phyloP scores from a whole-genome alignment of 1,140 invertebrate genomes.

The Sesamia nonagrioides region DNA sequence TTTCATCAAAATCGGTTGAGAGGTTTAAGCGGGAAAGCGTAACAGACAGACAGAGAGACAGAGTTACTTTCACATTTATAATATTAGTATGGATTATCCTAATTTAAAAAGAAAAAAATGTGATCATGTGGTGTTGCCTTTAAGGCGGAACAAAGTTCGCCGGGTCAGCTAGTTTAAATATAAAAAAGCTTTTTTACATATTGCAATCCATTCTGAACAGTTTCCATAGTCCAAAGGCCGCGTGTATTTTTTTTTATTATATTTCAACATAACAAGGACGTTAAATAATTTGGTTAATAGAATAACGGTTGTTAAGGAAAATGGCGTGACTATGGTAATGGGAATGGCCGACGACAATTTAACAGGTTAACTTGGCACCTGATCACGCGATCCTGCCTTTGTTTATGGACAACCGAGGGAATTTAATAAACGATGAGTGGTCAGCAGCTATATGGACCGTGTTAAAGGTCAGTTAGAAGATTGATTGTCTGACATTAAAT shows the following conservation, averaged over 20 bases:
- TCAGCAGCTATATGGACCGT: no score
- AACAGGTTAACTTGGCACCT: background rate
- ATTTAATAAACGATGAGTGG: background rate
- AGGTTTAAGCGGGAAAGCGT: no score
- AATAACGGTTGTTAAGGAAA: background rate
- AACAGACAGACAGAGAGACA: no score
- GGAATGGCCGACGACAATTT: background rate
- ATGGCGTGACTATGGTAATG: slow-evolving; percentile 18
- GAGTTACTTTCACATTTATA: no score
- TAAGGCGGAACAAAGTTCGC: no score
- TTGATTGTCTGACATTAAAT: no score
- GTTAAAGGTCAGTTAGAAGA: no score
- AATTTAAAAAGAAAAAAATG: no score
- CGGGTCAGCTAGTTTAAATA: no score
- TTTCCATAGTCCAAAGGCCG: background rate
- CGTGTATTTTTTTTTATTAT: background rate
- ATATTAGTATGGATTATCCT: no score
- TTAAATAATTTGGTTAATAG: slow-evolving; percentile 6
- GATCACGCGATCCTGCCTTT: slow-evolving; percentile 9
- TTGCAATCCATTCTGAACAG: background rate
- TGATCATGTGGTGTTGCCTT: no score
- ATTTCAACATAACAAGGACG: background rate
- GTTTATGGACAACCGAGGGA: background rate
- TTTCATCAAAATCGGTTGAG: no score
- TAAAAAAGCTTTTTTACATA: background rate